Base-by-base conservation (phyloP, 2,797 vertebrate genomes). In the Falco berigora region DNA sequence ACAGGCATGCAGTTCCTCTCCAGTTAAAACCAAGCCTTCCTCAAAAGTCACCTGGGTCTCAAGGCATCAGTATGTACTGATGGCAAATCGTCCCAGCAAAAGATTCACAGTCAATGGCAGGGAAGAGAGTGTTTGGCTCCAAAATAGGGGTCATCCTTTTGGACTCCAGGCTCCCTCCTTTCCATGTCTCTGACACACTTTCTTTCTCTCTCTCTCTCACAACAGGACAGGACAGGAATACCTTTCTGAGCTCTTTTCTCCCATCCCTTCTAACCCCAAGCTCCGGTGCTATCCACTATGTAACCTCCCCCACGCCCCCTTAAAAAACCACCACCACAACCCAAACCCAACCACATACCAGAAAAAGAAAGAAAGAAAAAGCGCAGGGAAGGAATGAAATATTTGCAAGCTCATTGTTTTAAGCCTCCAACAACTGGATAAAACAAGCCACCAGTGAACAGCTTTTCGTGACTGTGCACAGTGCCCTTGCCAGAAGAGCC, bases 331-430 rank as follows among this genome's bases (percentile, higher is more conserved):
- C 25, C 4, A 3, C 36, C 17, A 42, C 40, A 24, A n/a, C 21
- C 10, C 18, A 46, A 46, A 46, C 8, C 19, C 46, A 47, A 17
- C 40, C 40, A 42, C 40, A 42, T 42, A 42, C 40, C 40, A 42
- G 40, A 18, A 27, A 36, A 32, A 14, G 28, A 32, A 15, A 18
- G 50, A 22, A 34, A 90, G 46, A 61, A 59, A n/a, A 12, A 22
- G 28, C 4, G 1, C 1, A 34, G 53, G 40, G 67, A 56, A 86
- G 80, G 83, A 86, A 86, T 38, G 47, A 72, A 92, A 61, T 90
- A 96, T 90, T 96, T 96, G 93, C 94, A 94, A 84, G 64, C 83
- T 97, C 95, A 96, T 95, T 95, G 88, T 90, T 95, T 90, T 69
- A 92, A 74, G 83, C 56, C 66, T 88, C 71, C 55, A 85, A 44